Base-by-base conservation (phyloP, 2,113 vertebrate species). In the Apodemus speciosus region DNA sequence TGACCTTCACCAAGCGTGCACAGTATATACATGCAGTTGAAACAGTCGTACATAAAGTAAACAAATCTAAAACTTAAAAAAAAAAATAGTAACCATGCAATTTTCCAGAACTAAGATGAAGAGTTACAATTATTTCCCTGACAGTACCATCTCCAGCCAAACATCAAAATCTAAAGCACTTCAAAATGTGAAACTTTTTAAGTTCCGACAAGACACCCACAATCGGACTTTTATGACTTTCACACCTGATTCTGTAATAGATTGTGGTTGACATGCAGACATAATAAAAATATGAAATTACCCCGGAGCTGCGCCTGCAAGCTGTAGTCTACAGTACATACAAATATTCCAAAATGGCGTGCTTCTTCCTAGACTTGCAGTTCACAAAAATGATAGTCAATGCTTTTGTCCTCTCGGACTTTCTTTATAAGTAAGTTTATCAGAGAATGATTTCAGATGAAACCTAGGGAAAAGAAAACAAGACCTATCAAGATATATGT, bases 381-480 rank as follows among this genome's bases (percentile, higher is more conserved):
- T 79, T 94, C 68, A 9, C 27, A 40, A 85, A 43, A 79, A 71
- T 40, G 46, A 2, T 5, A 64, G 4, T 75, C 75, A 85, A 72
- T 92, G n/a, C 27, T 71, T 93, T 81, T 69, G 60, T 62, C 43
- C 10, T 86, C 14, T 66, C 35, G 40, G 60, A 76, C 15, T 51
- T 40, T 75, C 11, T 86, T 86, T 93, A n/a, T 84, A 80, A 88
- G 32, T 38, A 6, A 73, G 60, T 91, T 58, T 88, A 46, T 84
- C 40, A 72, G 92, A 90, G 38, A 69, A 56, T 49, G 6, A 75
- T 80, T 88, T 88, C 73, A 80, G 72, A 68, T 8, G 60, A 86
- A 92, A 64, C 46, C 11, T 18, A 85, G 2, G 68, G 49, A 94
- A 88, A 84, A 85, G 71, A 92, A 88, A 79, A 23, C 43, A 89